A percentile compares a stretch with the other conserved stretches of the same genome.
Evolutionary conservation across 2,113 vertebrate species (phyloP).

Genomic region (Scopus umbretta): DNA sequence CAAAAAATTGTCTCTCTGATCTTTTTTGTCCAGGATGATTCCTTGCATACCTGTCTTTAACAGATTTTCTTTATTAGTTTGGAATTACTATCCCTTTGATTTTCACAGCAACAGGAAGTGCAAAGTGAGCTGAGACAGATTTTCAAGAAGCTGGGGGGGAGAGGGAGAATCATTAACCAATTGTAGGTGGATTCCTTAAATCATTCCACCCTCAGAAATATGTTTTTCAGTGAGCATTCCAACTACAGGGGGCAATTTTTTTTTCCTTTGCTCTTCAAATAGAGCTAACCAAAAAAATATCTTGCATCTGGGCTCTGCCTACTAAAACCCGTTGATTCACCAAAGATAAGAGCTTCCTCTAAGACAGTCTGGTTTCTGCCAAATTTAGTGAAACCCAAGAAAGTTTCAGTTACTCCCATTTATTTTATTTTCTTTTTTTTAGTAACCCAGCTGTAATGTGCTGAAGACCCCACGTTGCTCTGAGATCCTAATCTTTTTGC

Average conservation of each 20-base stretch:
- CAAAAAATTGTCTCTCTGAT: background rate
- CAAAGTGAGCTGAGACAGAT: background rate
- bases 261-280: background rate
- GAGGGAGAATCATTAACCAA: background rate
- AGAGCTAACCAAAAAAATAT: background rate
- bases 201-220: background rate
- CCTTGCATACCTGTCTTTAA: background rate
- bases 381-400: background rate
- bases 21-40: background rate
- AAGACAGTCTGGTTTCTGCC: background rate
- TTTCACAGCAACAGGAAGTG: background rate
- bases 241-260: background rate
- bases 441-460: background rate
- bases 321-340: background rate
- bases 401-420: background rate
- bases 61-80: background rate
- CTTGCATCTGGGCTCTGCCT: background rate
- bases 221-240: background rate
- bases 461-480: background rate
- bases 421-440: background rate
- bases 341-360: background rate
- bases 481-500: background rate
- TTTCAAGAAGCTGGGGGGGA: background rate
- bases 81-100: background rate
- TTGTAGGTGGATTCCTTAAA: background rate